These are phyloP conservation scores for Xestia c-nigrum DNA, from an alignment of 2,888 invertebrate species.

Conservation along the genomic window DNA sequence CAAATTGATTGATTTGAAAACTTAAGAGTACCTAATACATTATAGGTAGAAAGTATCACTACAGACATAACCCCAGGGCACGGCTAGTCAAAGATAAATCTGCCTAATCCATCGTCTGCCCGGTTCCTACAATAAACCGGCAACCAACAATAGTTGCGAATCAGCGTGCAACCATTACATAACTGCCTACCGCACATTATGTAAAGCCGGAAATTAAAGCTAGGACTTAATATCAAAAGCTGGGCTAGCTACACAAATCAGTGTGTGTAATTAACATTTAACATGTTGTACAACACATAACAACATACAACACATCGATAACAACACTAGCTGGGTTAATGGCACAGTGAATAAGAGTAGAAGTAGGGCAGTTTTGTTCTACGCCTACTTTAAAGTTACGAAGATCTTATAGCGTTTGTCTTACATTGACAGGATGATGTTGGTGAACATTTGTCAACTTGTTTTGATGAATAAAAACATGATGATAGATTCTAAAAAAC, in stretches of 20 bases:
- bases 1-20: neutral
- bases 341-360: constrained; percentile 8
- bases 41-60: neutral
- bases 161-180: constrained; percentile 28
- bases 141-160: constrained; percentile 50
- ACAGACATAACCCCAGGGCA: neutral
- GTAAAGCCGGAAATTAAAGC: constrained; percentile 59
- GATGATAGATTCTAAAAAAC: too few relatives aligned
- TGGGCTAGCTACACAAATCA: constrained; percentile 53
- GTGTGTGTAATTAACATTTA: constrained; percentile 68
- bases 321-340: constrained; percentile 46
- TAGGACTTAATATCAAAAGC: constrained; percentile 55
- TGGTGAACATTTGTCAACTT: neutral
- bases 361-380: constrained; percentile 31
- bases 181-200: constrained; percentile 43
- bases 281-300: constrained; percentile 65
- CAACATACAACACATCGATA: constrained; percentile 52
- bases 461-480: neutral
- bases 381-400: neutral
- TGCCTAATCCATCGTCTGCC: constrained; percentile 9
- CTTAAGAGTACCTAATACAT: neutral
- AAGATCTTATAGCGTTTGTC: neutral
- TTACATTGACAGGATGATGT: neutral
- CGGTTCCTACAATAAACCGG: constrained; percentile 4
- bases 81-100: neutral